These are phyloP conservation scores for Pelosia muscerda DNA, from an alignment of 2,888 invertebrate genomes.

Conservation along the genomic window DNA sequence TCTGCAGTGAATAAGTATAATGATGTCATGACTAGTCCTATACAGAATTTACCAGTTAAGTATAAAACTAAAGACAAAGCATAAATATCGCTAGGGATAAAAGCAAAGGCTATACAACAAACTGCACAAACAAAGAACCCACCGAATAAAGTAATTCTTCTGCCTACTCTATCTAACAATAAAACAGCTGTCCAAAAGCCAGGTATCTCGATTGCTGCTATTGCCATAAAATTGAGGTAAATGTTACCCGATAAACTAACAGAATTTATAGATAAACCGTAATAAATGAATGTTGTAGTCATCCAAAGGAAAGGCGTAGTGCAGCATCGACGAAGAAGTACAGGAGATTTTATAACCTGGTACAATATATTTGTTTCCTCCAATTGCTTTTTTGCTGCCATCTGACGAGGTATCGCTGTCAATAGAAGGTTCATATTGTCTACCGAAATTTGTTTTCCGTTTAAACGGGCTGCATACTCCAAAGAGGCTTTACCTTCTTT, in stretches of 20 bases:
- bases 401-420: constrained; percentile 65
- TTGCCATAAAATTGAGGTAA: constrained; percentile 91
- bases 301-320: constrained; percentile 93
- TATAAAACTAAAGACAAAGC: constrained; percentile 76
- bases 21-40: constrained; percentile 89
- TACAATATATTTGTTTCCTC: constrained; percentile 61
- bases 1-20: constrained; percentile 90
- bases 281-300: constrained; percentile 92
- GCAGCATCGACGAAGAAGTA: constrained; percentile 86
- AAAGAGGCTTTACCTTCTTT: constrained; percentile 88
- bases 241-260: constrained; percentile 91
- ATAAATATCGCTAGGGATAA: constrained; percentile 73
- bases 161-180: constrained; percentile 88
- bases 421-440: constrained; percentile 74
- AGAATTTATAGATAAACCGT: constrained; percentile 92
- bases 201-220: constrained; percentile 90
- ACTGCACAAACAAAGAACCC: constrained; percentile 79
- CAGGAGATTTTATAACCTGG: constrained; percentile 83
- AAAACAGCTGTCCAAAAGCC: constrained; percentile 89
- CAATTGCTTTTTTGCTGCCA: constrained; percentile 45
- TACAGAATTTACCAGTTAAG: constrained; percentile 88
- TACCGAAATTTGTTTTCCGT: constrained; percentile 84
- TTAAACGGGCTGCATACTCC: constrained; percentile 87
- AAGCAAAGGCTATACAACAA: constrained; percentile 85
- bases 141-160: constrained; percentile 73